Evolutionary conservation across 1,140 invertebrate species (phyloP), one percentile per base, ranked within the genome.

Genomic region (Sinella curviseta): DNA sequence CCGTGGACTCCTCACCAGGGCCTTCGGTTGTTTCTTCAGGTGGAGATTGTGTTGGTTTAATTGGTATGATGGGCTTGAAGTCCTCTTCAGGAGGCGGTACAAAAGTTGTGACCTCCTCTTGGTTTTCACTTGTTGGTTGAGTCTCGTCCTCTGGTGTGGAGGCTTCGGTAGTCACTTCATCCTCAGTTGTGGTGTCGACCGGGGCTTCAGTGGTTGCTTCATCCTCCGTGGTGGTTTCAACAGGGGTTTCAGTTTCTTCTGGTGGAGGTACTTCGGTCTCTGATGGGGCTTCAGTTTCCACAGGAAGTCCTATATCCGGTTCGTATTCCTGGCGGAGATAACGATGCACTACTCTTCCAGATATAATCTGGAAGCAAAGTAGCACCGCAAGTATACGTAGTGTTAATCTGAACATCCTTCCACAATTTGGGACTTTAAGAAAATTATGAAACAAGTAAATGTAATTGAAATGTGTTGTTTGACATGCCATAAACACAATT

Each of bases 11-110:
- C 48, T 54, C n/a, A n/a, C n/a, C n/a, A n/a, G n/a, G n/a, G n/a
- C n/a, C n/a, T n/a, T n/a, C n/a, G n/a, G 57, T 65, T 65, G 57
- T 24, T 24, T 65, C 57, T 65, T 65, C 57, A n/a, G 57, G 4
- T n/a, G 57, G 3, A 12, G 57, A 24, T 24, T 65, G 57, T n/a
- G 57, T 48, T 17, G 39, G 39, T 17, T 48, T 17, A 8, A 48
- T 17, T 8, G 39, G 39, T 48, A 48, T 48, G 4, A 48, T 48
- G 4, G 39, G 39, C 4, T 48, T 48, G 17, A 17, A 48, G 39
- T 48, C 39, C 39, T 4, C 39, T 48, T 48, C 39, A 48, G 39
- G 39, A 4, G 4, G 39, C 24, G 57, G 3, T 28, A 4, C 57
- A n/a, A 24, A 24, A 14, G 17, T 20, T n/a, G n/a, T 12, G 4